A percentile compares a stretch with the other conserved stretches of the same genome.
Conservation (phyloP, 2,888 invertebrate species). For the Volucella inflata region DNA sequence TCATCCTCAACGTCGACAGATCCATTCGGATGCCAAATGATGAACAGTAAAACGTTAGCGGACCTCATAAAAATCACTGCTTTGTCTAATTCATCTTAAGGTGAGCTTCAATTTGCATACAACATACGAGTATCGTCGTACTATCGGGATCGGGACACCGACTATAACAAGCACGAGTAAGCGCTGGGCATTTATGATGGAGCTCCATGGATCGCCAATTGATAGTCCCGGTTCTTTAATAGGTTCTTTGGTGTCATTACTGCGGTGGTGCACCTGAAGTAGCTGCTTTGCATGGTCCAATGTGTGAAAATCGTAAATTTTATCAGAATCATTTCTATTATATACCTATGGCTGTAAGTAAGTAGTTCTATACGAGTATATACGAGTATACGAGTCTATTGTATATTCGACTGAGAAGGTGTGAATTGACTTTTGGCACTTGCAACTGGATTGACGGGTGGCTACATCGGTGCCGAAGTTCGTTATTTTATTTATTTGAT, state of each 20-base stretch:
- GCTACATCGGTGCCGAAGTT: neutral
- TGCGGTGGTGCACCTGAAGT: slow-evolving; percentile 66
- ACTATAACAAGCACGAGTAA: neutral
- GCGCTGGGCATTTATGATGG: slow-evolving; percentile 55
- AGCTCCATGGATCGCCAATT: slow-evolving; percentile 35
- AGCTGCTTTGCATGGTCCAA: slow-evolving; percentile 57
- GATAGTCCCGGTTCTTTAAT: slow-evolving; percentile 58
- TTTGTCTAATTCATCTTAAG: slow-evolving; percentile 64
- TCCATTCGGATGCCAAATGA: slow-evolving; percentile 31
- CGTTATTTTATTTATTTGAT: slow-evolving; percentile 26
- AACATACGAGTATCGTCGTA: neutral
- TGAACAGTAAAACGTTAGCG: slow-evolving; percentile 50
- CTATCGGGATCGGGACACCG: neutral
- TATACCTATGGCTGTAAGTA: neutral
- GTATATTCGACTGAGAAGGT: slow-evolving; percentile 46
- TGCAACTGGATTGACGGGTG: slow-evolving; percentile 17
- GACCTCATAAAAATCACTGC: slow-evolving; percentile 67
- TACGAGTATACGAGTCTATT: neutral
- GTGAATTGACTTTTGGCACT: slow-evolving; percentile 68
- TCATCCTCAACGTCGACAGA: neutral
- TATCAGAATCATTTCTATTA: slow-evolving; percentile 58
- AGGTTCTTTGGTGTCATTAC: slow-evolving; percentile 21
- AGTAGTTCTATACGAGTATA: too few relatives aligned
- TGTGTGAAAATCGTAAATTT: slow-evolving; percentile 74
- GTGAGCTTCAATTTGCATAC: slow-evolving; percentile 72